Evolutionary conservation across 2,888 invertebrate genomes (phyloP).

Genomic region (Agrilus mali): DNA sequence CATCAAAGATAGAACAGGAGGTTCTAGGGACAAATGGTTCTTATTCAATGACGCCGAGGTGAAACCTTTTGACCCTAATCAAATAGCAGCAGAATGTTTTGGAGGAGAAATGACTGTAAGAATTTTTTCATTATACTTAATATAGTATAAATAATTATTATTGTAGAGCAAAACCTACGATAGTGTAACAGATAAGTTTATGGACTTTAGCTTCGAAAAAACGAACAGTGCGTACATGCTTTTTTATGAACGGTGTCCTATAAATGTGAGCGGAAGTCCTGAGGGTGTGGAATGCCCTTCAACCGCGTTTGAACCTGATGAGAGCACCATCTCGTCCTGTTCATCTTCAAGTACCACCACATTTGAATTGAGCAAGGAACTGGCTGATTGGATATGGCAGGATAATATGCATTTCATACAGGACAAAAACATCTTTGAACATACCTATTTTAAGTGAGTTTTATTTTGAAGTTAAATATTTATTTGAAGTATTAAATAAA

Average conservation of each 20-base stretch:
- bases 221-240: slow-evolving; percentile 96
- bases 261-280: slow-evolving; percentile 25
- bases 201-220: slow-evolving; percentile 96
- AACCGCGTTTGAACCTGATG: slow-evolving; percentile 21
- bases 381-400: slow-evolving; percentile 94
- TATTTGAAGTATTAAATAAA: not conserved
- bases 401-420: slow-evolving; percentile 92
- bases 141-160: slow-evolving; percentile 12
- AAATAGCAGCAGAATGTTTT: slow-evolving; percentile 90
- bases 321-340: slow-evolving; percentile 12
- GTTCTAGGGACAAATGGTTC: slow-evolving; percentile 78
- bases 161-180: slow-evolving; percentile 89
- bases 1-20: slow-evolving; percentile 71
- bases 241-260: slow-evolving; percentile 76
- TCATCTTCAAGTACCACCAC: slow-evolving; percentile 19
- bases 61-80: slow-evolving; percentile 89
- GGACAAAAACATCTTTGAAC: slow-evolving; percentile 92
- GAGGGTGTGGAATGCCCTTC: slow-evolving; percentile 25
- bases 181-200: slow-evolving; percentile 90
- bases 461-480: not conserved
- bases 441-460: slow-evolving; percentile 83
- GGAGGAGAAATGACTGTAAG: slow-evolving; percentile 92
- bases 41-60: slow-evolving; percentile 89
- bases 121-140: slow-evolving; percentile 11
- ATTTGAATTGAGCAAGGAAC: slow-evolving; percentile 59